These are phyloP conservation scores for Aphidius colemani DNA, from an alignment of 2,888 invertebrate genomes.

Conservation along the genomic window DNA sequence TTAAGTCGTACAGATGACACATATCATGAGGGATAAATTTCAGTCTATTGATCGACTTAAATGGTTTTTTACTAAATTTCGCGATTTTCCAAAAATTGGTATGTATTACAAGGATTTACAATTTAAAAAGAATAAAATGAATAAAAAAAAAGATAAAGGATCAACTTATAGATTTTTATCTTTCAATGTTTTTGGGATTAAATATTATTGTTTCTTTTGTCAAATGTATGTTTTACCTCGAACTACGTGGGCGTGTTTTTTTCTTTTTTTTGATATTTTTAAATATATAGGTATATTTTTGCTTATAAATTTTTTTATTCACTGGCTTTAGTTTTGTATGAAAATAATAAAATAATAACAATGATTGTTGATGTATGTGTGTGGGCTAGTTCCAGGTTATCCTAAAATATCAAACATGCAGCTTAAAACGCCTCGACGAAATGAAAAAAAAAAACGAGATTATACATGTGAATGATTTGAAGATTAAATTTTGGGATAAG, in stretches of 20 bases:
- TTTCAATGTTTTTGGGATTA: conserved; percentile 24
- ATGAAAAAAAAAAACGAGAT: conserved; percentile 15
- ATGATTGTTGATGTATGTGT: neutral
- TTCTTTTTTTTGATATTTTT: neutral
- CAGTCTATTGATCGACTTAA: no score
- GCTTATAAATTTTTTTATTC: neutral
- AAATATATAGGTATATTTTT: conserved; percentile 9
- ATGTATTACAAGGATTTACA: no score
- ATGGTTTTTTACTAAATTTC: neutral
- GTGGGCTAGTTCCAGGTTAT: conserved; percentile 14
- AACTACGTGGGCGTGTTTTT: neutral
- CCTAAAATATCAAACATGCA: conserved; percentile 43
- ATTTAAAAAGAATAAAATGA: no score
- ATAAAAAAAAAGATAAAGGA: no score
- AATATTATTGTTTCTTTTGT: conserved; percentile 1
- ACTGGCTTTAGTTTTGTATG: neutral
- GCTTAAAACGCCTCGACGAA: conserved; percentile 24
- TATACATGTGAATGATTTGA: conserved; percentile 4
- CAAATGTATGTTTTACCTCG: no score
- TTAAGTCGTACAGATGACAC: no score
- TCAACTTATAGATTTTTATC: neutral
- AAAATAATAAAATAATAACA: conserved; percentile 8
- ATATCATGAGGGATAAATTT: no score
- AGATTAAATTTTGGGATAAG: no score
- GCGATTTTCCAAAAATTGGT: conserved; percentile 28